phyloP scores from a whole-genome alignment of 2,888 invertebrate species.

The Spatulosminthurus flaviceps region DNA sequence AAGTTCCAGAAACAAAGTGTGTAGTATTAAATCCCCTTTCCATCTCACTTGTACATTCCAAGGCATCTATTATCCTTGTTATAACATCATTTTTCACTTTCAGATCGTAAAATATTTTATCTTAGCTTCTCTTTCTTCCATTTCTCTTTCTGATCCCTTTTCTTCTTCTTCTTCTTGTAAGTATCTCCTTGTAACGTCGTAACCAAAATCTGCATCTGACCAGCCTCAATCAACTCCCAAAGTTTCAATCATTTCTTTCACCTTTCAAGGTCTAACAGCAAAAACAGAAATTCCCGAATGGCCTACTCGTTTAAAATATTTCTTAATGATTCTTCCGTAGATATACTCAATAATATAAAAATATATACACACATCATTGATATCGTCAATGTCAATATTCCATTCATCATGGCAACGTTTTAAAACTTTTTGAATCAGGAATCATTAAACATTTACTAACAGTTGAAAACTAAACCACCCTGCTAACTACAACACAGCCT shows the following conservation, averaged over 20 bases:
- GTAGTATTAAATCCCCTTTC: not conserved
- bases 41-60: not conserved
- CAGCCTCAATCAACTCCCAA: constrained; percentile 9
- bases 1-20: not conserved
- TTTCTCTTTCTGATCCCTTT: not conserved
- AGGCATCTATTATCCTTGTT: not conserved
- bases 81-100: constrained; percentile 18
- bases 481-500: too few species aligned
- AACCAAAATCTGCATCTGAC: not conserved
- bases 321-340: not conserved
- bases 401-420: too few species aligned
- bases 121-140: not conserved
- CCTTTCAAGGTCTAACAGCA: constrained; percentile 9
- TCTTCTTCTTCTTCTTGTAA: too few species aligned
- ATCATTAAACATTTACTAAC: too few species aligned
- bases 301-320: not conserved
- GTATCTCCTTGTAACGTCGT: too few species aligned
- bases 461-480: too few species aligned
- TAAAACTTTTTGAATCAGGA: too few species aligned
- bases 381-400: too few species aligned
- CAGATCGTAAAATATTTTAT: constrained; percentile 18
- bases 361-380: not conserved
- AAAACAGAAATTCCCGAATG: not conserved
- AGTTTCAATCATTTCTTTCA: not conserved
- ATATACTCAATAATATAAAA: not conserved